Evolutionary conservation across 2,113 vertebrate species (phyloP).

Genomic region (Dolichotis patagonum): DNA sequence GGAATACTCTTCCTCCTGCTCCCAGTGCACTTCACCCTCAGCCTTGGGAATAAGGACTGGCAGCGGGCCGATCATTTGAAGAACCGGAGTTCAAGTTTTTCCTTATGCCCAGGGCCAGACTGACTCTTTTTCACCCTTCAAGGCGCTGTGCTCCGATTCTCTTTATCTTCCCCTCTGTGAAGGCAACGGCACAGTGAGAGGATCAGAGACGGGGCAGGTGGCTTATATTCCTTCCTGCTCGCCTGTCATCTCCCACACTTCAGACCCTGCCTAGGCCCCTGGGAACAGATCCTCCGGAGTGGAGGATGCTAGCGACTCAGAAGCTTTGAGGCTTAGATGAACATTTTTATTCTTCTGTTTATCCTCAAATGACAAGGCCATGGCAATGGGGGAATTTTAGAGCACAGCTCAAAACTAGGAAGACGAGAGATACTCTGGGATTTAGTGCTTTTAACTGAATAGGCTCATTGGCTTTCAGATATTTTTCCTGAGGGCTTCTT

Average conservation of each 20-base stretch:
- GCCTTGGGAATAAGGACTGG: not conserved
- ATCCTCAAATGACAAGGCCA: not conserved
- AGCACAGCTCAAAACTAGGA: not conserved
- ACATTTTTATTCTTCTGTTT: conserved; percentile 10
- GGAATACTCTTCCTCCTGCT: not conserved
- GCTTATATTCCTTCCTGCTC: not conserved
- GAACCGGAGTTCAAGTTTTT: not conserved
- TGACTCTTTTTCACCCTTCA: not conserved
- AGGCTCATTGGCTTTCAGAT: not conserved
- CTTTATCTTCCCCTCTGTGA: not conserved
- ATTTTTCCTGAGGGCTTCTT: not conserved
- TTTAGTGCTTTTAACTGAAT: not conserved
- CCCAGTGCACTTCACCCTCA: not conserved
- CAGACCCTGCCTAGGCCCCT: not conserved
- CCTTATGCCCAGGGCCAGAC: not conserved
- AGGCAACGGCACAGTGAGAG: not conserved
- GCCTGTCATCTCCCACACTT: not conserved
- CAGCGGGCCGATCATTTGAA: not conserved
- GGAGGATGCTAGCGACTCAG: not conserved
- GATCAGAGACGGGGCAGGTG: not conserved
- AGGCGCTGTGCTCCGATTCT: not conserved
- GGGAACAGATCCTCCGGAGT: not conserved
- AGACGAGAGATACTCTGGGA: not conserved
- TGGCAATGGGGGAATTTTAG: not conserved
- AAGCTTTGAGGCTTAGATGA: not conserved